Base-by-base conservation (phyloP, 2,888 invertebrate species). In the Microplitis deprimator region DNA sequence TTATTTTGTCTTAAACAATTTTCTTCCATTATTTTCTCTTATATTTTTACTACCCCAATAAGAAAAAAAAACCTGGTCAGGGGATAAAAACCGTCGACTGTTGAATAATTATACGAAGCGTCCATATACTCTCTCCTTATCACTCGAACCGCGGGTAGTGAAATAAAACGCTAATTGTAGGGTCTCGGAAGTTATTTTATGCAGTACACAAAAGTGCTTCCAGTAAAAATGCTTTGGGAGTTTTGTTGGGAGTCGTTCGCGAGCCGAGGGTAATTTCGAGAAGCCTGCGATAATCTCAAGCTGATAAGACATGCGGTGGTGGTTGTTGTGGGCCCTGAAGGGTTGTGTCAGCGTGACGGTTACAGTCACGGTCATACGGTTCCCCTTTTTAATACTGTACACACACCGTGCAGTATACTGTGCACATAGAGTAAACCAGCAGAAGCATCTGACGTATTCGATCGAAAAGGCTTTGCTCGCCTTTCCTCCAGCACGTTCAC, bases 331-430 rank as follows among this genome's bases (percentile, higher is more conserved):
- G 73, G 74, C 77, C 77, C 73, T 77, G 79, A 77, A 77, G 82
- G 82, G 82, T 82, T 82, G 82, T 77, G 73, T 76, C 83, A 80
- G 81, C 85, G 84, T 85, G 86, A 87, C 86, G 86, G 87, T 86
- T 86, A 85, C 85, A 84, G 88, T 87, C 85, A 87, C 83, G 85
- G 84, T 86, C 79, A 82, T 81, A 83, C 82, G 82, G 82, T 82
- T 83, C 82, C 80, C 77, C 79, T 79, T 78, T 78, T 74, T 50
- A 50, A 50, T 50, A 5, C 50, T 50, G 10, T 50, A 50, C 50
- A 50, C 50, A 50, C 50, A 50, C 50, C 50, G 8, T 50, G 50
- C 8, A 13, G 50, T 13, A 13, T 50, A 50, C 8, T 50, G 13
- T 50, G 50, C 50, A 13, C 50, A 79, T 76, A 78, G 73, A 75